Base-by-base conservation (phyloP, 2,888 invertebrate species). In the Venustoraphidia nigricollis region DNA sequence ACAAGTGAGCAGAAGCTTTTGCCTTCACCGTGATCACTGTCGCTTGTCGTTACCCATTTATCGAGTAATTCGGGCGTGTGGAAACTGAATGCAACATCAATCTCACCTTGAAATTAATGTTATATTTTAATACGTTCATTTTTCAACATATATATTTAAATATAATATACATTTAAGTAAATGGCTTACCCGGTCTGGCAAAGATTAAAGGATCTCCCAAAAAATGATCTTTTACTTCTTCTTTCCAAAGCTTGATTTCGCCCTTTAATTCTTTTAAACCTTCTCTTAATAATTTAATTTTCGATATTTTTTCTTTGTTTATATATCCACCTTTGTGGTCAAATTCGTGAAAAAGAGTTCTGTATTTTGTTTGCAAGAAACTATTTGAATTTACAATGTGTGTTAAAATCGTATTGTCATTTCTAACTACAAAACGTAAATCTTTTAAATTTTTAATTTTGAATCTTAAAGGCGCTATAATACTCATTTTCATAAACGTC, bases 11-110 rank as follows among this genome's bases (percentile, higher is more conserved):
- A 82, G 36, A 57, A 65, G 62, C 91, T 92, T 59, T 70, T 78
- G 0, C 94, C 94, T 61, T 88, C 79, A 49, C 77, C 76, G 59
- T 88, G 82, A 65, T 93, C 91, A 51, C 76, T 79, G 62, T 95
- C 95, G 47, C 76, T 67, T 0, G 87, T 83, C 0, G 81, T 75
- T 11, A 81, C 66, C 77, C 88, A 92, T 40, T 79, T 68, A 2
- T 84, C 71, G 4, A 91, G 57, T 1, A 74, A 73, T 17, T 74
- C 66, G 1, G 73, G 70, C 38, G 75, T 68, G 50, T 69, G 62
- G 63, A 93, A 91, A 57, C 76, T 75, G 77, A 84, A 90, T 2
- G 79, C 59, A 36, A 84, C 65, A 58, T 89, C 85, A 6, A 77
- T 78, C 67, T 89, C 87, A 41, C 81, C 80, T 73, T 58, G 3